These are phyloP conservation scores for Melanostigma gelatinosum DNA, from an alignment of 2,113 vertebrate genomes.

Conservation along the genomic window DNA sequence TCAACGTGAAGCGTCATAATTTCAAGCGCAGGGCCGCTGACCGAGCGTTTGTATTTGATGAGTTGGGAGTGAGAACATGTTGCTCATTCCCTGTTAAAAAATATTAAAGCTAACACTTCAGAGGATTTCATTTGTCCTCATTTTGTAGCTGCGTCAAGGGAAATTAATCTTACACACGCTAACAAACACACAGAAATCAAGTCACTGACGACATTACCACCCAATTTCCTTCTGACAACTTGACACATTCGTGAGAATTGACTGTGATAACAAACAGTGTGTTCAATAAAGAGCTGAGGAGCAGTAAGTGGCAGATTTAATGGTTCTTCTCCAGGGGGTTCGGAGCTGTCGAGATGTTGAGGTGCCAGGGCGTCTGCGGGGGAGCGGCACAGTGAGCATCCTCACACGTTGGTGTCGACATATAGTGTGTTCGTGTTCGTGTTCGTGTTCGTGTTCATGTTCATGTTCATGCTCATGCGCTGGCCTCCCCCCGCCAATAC, in stretches of 20 bases:
- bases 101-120: neutral
- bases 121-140: constrained; percentile 10
- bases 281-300: constrained; percentile 6
- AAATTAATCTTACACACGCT: constrained; percentile 8
- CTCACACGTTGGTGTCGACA: constrained; percentile 17
- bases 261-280: constrained; percentile 21
- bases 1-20: neutral
- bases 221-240: constrained; percentile 33
- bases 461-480: neutral
- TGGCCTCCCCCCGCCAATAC: constrained; percentile 5
- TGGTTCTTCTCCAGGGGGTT: constrained; percentile 15
- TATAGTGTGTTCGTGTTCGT: constrained; percentile 8
- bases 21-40: neutral
- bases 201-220: constrained; percentile 19
- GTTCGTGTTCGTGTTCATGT: constrained; percentile 16
- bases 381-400: constrained; percentile 6
- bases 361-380: neutral
- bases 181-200: neutral
- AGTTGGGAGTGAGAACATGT: neutral
- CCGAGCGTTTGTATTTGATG: neutral
- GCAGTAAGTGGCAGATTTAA: constrained; percentile 6
- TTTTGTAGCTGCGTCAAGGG: constrained; percentile 3
- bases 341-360: constrained; percentile 24
- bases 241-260: constrained; percentile 37
- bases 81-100: constrained; percentile 1